phyloP scores from a whole-genome alignment of 2,888 invertebrate genomes.

The Cerceris ruficornis region DNA sequence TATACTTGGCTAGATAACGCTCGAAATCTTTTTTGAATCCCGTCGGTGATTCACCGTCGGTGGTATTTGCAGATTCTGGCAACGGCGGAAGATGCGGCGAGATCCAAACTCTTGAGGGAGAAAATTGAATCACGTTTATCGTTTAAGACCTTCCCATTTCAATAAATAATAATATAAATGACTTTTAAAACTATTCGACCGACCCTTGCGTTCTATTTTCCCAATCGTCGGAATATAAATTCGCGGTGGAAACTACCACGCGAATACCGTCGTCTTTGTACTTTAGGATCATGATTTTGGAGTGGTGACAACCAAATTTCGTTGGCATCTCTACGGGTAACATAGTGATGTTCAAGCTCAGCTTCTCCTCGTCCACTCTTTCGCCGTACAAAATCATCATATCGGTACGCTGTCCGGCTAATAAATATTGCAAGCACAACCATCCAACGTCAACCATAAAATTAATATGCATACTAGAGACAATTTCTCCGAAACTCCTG shows the following conservation, averaged over 20 bases:
- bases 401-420: constrained; percentile 87
- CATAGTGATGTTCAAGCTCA: constrained; percentile 70
- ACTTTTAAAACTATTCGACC: constrained; percentile 24
- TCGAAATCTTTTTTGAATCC: constrained; percentile 91
- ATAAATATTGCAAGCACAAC: constrained; percentile 92
- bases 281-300: constrained; percentile 92
- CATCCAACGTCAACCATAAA: constrained; percentile 96
- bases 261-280: constrained; percentile 92
- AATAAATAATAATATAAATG: constrained; percentile 16
- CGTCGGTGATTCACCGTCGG: constrained; percentile 91
- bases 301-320: constrained; percentile 75
- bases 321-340: constrained; percentile 67
- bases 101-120: constrained; percentile 89
- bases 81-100: constrained; percentile 90
- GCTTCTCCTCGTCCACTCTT: constrained; percentile 58
- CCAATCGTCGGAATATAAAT: constrained; percentile 96
- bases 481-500: constrained; percentile 88
- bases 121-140: constrained; percentile 38
- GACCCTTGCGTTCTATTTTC: constrained; percentile 96
- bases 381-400: constrained; percentile 72
- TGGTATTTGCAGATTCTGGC: constrained; percentile 82
- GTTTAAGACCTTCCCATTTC: background rate
- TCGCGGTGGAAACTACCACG: constrained; percentile 95
- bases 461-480: constrained; percentile 92
- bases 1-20: constrained; percentile 90